These are phyloP conservation scores for Myanophis thanlyinensis DNA, from an alignment of 2,113 vertebrate genomes.

Conservation along the genomic window DNA sequence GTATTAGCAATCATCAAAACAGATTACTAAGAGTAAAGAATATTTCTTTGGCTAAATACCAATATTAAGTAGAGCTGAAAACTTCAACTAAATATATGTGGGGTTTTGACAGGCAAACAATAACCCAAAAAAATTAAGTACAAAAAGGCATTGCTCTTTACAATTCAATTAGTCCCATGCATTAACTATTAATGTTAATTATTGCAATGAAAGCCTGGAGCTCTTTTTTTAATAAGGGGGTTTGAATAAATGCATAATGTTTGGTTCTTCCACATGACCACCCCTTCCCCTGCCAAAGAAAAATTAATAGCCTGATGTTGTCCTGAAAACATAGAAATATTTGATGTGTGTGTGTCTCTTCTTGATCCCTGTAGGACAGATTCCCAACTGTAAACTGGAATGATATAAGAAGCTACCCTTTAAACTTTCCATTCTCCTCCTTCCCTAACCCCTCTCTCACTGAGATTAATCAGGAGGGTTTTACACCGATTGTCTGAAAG, in stretches of 20 bases:
- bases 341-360: background rate
- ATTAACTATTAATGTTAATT: background rate
- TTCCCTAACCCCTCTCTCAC: background rate
- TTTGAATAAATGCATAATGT: too few species aligned
- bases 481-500: background rate
- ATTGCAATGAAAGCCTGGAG: background rate
- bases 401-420: background rate
- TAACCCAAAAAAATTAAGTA: too few species aligned
- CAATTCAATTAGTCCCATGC: background rate
- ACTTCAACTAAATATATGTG: background rate
- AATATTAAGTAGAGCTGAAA: background rate
- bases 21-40: background rate
- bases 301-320: slow-evolving; percentile 7
- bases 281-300: background rate
- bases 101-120: background rate
- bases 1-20: background rate
- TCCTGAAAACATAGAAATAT: background rate
- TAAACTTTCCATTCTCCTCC: background rate
- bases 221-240: too few species aligned
- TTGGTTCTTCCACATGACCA: too few species aligned
- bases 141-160: background rate
- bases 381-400: background rate
- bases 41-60: background rate
- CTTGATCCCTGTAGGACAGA: background rate
- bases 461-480: background rate